Evolutionary conservation across 2,113 vertebrate genomes (phyloP), one percentile per base, ranked within the genome.

Genomic region (Cololabis saira): DNA sequence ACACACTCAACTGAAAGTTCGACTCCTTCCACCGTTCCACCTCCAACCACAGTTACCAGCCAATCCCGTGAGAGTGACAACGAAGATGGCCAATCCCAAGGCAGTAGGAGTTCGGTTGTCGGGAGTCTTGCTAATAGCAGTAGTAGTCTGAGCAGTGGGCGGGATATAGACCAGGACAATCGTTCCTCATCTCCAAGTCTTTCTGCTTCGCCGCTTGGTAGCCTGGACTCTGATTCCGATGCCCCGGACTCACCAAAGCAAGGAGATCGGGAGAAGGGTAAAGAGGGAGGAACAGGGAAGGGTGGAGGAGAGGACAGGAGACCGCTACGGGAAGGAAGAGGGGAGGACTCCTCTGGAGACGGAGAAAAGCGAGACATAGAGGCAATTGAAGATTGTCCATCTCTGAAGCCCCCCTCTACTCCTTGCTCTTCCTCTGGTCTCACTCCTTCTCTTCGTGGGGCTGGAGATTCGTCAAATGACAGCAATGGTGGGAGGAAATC

Each of bases 131-230:
- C 96, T 0, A 97, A 97, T 76, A 98, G 98, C 76, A 96, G 96
- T 67, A 96, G 98, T 72, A 96, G 95, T 76, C 92, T 97, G 89
- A 99, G 96, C 45, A 98, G 98, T 73, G 97, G 97, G 24, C 90
- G 95, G 61, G 98, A 99, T 68, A 99, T 99, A 64, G 98, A 99
- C 92, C 98, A 99, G 93, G 98, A 99, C 81, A 99, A 99, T 92
- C 95, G 97, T 61, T 99, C 97, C 92, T 98, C 97, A 3, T 98
- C 97, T 0, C 98, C 98, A 19, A 99, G 98, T 27, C 92, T 94
- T 69, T 94, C 93, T 0, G 94, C 97, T 77, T 97, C 98, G 78
- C 98, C 97, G 66, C 91, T 97, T 1, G 97, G 96, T 24, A 98
- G 96, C 0, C 90, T 97, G 83, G 98, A 99, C 87, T 98, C 96